These are phyloP conservation scores for Protodeltote pygarga DNA, from an alignment of 2,888 invertebrate species.

Conservation along the genomic window DNA sequence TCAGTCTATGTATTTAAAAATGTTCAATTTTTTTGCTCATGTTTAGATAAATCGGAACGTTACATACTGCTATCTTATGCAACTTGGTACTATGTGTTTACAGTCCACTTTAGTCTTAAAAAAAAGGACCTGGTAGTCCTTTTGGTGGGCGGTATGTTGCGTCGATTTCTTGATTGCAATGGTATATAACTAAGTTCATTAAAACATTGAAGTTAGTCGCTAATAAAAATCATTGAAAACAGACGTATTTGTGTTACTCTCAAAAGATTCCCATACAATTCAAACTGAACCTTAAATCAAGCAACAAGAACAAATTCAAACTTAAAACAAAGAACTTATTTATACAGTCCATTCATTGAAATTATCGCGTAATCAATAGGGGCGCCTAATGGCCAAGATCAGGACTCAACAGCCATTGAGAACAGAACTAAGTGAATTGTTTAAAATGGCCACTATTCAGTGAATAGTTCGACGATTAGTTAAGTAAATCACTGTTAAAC, in stretches of 20 bases:
- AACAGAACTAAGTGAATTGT: constrained; percentile 15
- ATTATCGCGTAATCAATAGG: constrained; percentile 46
- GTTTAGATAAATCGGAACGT: neutral
- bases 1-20: neutral
- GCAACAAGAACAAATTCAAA: constrained; percentile 24
- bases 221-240: too few species aligned
- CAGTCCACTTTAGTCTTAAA: too few species aligned
- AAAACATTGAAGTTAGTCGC: too few species aligned
- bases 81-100: too few species aligned
- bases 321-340: constrained; percentile 40
- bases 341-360: constrained; percentile 42
- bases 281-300: constrained; percentile 26
- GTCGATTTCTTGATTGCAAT: too few species aligned
- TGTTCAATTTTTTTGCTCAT: neutral
- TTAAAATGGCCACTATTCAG: constrained; percentile 30
- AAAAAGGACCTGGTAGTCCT: too few species aligned
- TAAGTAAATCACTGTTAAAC: constrained; percentile 43
- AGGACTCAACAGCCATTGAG: constrained; percentile 27
- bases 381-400: constrained; percentile 40
- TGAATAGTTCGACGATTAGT: constrained; percentile 46
- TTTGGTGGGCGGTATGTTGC: too few species aligned
- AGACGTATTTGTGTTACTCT: too few species aligned
- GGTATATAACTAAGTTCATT: too few species aligned
- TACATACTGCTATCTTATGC: too few species aligned
- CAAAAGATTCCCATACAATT: too few species aligned